Evolutionary conservation across 2,113 vertebrate genomes (phyloP).

Genomic region (Peucedramus taeniatus): DNA sequence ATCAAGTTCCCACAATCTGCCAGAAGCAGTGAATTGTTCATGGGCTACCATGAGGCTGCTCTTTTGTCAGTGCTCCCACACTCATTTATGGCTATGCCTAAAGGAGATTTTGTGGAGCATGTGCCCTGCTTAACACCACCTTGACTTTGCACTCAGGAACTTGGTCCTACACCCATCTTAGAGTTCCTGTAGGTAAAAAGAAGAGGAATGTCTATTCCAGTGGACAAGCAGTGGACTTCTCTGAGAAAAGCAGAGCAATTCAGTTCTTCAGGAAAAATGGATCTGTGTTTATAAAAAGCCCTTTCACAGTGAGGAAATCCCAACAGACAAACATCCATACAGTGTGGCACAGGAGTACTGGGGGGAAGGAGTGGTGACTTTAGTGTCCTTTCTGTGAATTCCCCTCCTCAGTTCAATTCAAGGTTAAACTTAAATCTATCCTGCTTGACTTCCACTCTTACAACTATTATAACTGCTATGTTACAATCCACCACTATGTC

Average conservation of each 20-base stretch:
- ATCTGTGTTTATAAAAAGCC: not conserved
- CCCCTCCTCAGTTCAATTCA: not conserved
- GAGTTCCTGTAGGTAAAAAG: not conserved
- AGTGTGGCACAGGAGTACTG: not conserved
- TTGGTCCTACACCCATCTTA: not conserved
- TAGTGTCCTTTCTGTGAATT: not conserved
- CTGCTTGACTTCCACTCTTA: not conserved
- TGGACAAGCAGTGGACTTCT: not conserved
- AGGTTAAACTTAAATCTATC: not conserved
- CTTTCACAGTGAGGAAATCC: not conserved
- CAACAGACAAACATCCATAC: fast-evolving
- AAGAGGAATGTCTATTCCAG: not conserved
- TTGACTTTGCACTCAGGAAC: not conserved
- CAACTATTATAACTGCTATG: not conserved
- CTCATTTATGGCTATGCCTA: not conserved
- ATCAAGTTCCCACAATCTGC: not conserved
- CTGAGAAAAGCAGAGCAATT: not conserved
- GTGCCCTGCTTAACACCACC: not conserved
- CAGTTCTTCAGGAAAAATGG: not conserved
- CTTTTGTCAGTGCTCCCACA: not conserved
- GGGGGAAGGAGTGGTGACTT: not conserved
- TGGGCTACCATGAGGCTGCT: not conserved
- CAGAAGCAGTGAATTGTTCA: not conserved
- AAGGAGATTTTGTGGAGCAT: not conserved
- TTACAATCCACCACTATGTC: not conserved